Conservation (phyloP, 2,113 vertebrate genomes). For the Anas platyrhynchos region DNA sequence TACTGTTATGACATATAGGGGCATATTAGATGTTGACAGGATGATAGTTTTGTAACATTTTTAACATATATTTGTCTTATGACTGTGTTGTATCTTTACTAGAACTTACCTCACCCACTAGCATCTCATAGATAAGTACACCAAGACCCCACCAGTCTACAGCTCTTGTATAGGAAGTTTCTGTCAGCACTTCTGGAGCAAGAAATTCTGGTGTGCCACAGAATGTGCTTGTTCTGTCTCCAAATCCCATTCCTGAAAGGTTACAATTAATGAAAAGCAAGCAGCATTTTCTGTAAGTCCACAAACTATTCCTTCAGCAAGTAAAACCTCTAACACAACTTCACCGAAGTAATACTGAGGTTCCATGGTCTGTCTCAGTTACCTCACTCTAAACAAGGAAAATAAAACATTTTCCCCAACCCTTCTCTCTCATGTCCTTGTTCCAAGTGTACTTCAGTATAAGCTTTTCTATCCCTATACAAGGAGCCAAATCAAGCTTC, state of each 20-base stretch:
- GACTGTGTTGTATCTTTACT: background rate
- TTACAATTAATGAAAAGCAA: conserved; percentile 28
- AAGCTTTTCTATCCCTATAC: background rate
- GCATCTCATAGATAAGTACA: conserved; percentile 99
- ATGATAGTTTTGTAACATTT: background rate
- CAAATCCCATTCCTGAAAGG: conserved; percentile 95
- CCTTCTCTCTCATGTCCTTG: background rate
- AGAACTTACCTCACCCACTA: conserved; percentile 94
- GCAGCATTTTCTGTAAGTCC: background rate
- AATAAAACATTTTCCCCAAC: background rate
- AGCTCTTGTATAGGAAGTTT: conserved; percentile 96
- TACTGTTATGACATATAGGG: background rate
- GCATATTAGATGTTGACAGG: background rate
- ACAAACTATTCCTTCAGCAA: background rate
- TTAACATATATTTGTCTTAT: background rate
- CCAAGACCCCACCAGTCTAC: conserved; percentile 99
- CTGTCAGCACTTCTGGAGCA: conserved; percentile 96
- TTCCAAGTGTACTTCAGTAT: rapidly evolving
- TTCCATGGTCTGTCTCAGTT: background rate
- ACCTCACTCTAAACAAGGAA: background rate
- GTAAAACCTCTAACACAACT: background rate
- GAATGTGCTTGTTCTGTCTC: conserved; percentile 97
- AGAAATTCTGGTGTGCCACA: conserved; percentile 98
- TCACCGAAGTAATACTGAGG: background rate
- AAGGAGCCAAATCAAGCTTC: background rate